Base-by-base conservation (phyloP, 2,888 invertebrate genomes). In the Eupeodes luniger region DNA sequence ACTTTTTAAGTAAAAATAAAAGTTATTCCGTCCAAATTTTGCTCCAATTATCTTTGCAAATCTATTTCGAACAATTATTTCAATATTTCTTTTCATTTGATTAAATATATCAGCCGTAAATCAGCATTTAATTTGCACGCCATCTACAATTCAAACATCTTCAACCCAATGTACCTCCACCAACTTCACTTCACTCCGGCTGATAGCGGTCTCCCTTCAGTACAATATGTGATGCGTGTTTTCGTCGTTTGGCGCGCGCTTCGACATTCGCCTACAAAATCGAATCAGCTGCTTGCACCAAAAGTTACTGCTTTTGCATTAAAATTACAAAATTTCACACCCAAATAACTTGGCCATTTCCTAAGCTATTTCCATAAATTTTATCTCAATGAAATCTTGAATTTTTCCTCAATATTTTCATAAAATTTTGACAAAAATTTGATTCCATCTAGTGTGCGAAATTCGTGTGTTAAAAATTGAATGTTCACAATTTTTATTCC, bases 231-330 rank as follows among this genome's bases (percentile, higher is more conserved):
- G 85, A 85, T 88, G 88, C 88, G 85, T 88, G 88, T 88, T 88
- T 88, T 88, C 85, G 75, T 88, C 88, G 88, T 88, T 88, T 88
- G 88, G 88, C 88, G 88, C 81, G 88, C 88, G 88, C 85, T 77
- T 85, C 85, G 78, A 81, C 75, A 85, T 88, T 85, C 84, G 77
- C 85, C 81, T 85, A 88, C 81, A 88, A 88, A 87, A 88, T 88
- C 88, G 84, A 88, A 88, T 88, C 88, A 88, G 88, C 88, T 88
- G 88, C 84, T 88, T 81, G 78, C 69, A 61, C 72, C 72, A 72
- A 64, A 84, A 88, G 85, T 88, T 81, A 88, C 81, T 85, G 75
- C 67, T 88, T 85, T 88, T 88, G 88, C 88, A 85, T 88, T 88
- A 81, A 88, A 88, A 85, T 88, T 85, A 78, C 88, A 64, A 85